Base-by-base conservation (phyloP, 2,888 invertebrate genomes). In the Dicroscelio sp. region DNA sequence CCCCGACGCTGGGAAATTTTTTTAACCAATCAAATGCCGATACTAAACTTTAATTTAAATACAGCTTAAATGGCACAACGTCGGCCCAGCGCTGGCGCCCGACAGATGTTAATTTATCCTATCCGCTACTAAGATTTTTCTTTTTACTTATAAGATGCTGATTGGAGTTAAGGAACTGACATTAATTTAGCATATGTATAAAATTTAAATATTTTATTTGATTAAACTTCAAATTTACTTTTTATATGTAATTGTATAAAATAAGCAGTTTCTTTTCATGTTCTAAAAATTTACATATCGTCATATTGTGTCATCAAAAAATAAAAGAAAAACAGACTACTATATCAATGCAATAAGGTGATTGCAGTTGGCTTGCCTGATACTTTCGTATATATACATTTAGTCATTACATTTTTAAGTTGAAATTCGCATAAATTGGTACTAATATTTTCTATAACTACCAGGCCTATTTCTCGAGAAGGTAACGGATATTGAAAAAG, bases 361-460 rank as follows among this genome's bases (percentile, higher is more conserved):
- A 76, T 58, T 55, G 58, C 76, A 23, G 58, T 33, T 76, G 55
- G 6, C 31, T 58, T 35, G n/a, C 58, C 33, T 31, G 23, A 58
- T 20, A 76, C 35, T 33, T 31, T 76, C 4, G 76, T 76, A 25
- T 76, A 76, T 25, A 76, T 76, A 76, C 58, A 76, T 76, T 76
- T 76, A 14, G 23, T 76, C 31, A 35, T 35, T 58, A 76, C 33
- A 10, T 58, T 35, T 35, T 17, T 76, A n/a, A 76, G 33, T 35
- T 3, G 4, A 58, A 76, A 76, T 23, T 58, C 76, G 20, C 35
- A 35, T 1, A 27, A 58, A 76, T 76, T 31, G 35, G 55, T 76
- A 35, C 35, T 23, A 58, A 3, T 35, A 35, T 76, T 76, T 35
- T 10, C 33, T 33, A 58, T 58, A 35, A 23, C 25, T 33, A 76